phyloP scores from a whole-genome alignment of 2,113 vertebrate species.

The Pachypanchax playfairii region DNA sequence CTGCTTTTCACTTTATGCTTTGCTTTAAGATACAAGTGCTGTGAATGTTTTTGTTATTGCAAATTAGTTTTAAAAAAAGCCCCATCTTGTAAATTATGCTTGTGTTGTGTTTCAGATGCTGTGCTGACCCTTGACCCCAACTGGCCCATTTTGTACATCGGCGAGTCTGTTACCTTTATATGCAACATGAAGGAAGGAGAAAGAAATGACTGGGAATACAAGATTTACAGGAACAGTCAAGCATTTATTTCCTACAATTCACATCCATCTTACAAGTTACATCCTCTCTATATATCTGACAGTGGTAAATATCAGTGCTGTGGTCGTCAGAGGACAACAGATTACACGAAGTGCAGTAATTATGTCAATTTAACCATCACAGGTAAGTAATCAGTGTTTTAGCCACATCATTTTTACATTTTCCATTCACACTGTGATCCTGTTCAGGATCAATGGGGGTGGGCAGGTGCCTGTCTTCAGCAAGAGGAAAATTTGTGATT shows the following conservation, averaged over 20 bases:
- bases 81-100: neutral
- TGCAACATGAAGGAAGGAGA: slow-evolving; percentile 23
- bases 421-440: too few relatives aligned
- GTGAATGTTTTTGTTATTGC: too few relatives aligned
- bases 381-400: neutral
- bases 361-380: neutral
- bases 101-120: slow-evolving; percentile 1
- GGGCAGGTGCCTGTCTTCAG: too few relatives aligned
- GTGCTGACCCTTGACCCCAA: neutral
- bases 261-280: accelerated
- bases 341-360: neutral
- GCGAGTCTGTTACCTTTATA: slow-evolving; percentile 16
- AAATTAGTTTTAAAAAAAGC: too few relatives aligned
- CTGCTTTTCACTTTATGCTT: neutral
- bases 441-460: too few relatives aligned
- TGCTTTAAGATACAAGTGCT: too few relatives aligned
- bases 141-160: neutral
- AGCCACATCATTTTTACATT: neutral
- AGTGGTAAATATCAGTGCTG: slow-evolving; percentile 7
- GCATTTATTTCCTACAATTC: accelerated
- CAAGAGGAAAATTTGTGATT: too few relatives aligned
- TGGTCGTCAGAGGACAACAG: neutral
- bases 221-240: accelerated
- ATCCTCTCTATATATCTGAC: accelerated
- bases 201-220: slow-evolving; percentile 6